phyloP scores from a whole-genome alignment of 2,888 invertebrate species.

The Callosobruchus maculatus region DNA sequence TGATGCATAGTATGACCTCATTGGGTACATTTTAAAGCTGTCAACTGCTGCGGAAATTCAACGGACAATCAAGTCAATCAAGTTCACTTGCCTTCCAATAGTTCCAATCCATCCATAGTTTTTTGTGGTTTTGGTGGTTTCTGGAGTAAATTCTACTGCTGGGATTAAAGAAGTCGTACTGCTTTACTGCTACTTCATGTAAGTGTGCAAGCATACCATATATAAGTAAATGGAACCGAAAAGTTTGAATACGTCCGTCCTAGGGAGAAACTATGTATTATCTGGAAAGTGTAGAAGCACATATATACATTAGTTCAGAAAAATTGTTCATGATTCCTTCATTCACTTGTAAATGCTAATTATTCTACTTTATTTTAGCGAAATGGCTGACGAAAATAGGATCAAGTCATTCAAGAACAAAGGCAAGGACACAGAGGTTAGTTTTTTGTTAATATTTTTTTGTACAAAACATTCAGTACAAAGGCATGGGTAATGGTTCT shows the following conservation, averaged over 20 bases:
- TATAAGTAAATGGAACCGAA: no score
- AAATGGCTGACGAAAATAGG: slow-evolving; percentile 65
- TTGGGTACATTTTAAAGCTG: not conserved
- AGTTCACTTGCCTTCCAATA: no score
- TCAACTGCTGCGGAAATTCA: not conserved
- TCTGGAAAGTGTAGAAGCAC: no score
- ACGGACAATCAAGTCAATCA: not conserved
- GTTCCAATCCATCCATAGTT: no score
- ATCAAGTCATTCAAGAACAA: slow-evolving; percentile 75
- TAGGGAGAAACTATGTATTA: no score
- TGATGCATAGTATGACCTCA: not conserved
- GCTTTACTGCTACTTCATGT: no score
- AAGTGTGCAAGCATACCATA: no score
- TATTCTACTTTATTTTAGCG: slow-evolving; percentile 5
- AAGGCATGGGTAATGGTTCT: not conserved
- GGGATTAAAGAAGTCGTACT: no score
- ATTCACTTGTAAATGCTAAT: not conserved
- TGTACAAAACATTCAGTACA: not conserved
- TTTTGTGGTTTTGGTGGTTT: no score
- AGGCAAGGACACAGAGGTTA: slow-evolving; percentile 71
- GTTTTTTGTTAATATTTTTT: slow-evolving; percentile 25
- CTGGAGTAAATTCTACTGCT: no score
- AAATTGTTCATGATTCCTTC: not conserved
- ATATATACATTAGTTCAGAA: no score
- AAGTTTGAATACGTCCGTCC: no score